Evolutionary conservation across 2,797 vertebrate species (phyloP).

Genomic region (Cuculus canorus): DNA sequence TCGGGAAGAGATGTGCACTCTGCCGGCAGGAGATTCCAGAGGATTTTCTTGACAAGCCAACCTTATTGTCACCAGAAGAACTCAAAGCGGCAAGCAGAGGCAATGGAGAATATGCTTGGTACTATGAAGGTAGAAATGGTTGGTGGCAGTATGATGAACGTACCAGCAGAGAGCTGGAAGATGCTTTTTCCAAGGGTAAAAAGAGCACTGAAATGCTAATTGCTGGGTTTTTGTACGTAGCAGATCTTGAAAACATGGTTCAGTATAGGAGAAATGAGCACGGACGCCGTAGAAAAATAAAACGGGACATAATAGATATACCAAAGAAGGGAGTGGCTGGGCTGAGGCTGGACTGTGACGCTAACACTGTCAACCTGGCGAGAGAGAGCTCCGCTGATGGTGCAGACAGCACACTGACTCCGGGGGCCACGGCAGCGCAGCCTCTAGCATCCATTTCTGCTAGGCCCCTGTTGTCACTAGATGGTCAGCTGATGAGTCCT

Average conservation of each 20-base stretch:
- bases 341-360: conserved; percentile 86
- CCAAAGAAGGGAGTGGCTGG: conserved; percentile 95
- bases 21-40: conserved; percentile 96
- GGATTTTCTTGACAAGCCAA: conserved; percentile 95
- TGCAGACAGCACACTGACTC: conserved; percentile 81
- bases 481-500: conserved; percentile 81
- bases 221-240: conserved; percentile 94
- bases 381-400: conserved; percentile 88
- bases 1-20: conserved; percentile 94
- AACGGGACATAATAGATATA: conserved; percentile 91
- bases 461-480: conserved; percentile 77
- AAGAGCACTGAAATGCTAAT: conserved; percentile 98
- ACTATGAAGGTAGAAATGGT: conserved; percentile 97
- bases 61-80: conserved; percentile 91
- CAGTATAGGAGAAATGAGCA: conserved; percentile 96
- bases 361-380: conserved; percentile 72
- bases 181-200: conserved; percentile 91
- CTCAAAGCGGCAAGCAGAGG: conserved; percentile 90
- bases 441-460: conserved; percentile 65
- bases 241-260: conserved; percentile 97
- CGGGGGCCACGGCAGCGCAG: conserved; percentile 74
- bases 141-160: conserved; percentile 99
- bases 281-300: conserved; percentile 92
- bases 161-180: conserved; percentile 93
- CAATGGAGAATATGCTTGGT: conserved; percentile 89